Conservation (phyloP, 2,113 vertebrate species). For the Oophaga pumilio region DNA sequence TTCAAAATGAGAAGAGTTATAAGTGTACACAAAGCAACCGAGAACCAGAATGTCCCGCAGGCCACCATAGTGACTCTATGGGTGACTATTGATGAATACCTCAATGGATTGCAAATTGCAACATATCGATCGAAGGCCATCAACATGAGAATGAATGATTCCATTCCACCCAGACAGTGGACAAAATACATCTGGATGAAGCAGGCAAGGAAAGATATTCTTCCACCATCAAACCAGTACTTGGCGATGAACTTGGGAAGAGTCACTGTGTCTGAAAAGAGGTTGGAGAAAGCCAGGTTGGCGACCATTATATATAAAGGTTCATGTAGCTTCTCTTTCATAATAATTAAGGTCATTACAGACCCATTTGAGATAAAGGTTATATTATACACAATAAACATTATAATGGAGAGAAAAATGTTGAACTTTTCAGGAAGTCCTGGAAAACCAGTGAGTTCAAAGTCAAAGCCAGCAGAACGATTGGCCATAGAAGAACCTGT, state of each 20-base stretch:
- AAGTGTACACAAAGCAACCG: background rate
- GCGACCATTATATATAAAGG: conserved; percentile 67
- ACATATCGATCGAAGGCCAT: conserved; percentile 51
- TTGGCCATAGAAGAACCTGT: conserved; percentile 56
- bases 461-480: background rate
- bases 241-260: conserved; percentile 62
- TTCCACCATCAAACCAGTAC: conserved; percentile 55
- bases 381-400: conserved; percentile 70
- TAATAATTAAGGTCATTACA: conserved; percentile 60
- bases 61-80: background rate
- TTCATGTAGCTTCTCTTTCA: conserved; percentile 63
- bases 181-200: conserved; percentile 63
- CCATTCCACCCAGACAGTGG: conserved; percentile 56
- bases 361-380: conserved; percentile 72
- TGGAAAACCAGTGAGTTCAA: background rate
- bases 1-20: background rate
- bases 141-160: conserved; percentile 42
- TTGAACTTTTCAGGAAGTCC: background rate
- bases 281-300: conserved; percentile 62
- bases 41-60: conserved; percentile 43
- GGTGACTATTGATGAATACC: conserved; percentile 37
- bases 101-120: conserved; percentile 47
- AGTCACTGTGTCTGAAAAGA: conserved; percentile 61
- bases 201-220: conserved; percentile 62
- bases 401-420: conserved; percentile 63